These are phyloP conservation scores for Temnothorax unifasciatus DNA, from an alignment of 2,888 invertebrate species.

Conservation along the genomic window DNA sequence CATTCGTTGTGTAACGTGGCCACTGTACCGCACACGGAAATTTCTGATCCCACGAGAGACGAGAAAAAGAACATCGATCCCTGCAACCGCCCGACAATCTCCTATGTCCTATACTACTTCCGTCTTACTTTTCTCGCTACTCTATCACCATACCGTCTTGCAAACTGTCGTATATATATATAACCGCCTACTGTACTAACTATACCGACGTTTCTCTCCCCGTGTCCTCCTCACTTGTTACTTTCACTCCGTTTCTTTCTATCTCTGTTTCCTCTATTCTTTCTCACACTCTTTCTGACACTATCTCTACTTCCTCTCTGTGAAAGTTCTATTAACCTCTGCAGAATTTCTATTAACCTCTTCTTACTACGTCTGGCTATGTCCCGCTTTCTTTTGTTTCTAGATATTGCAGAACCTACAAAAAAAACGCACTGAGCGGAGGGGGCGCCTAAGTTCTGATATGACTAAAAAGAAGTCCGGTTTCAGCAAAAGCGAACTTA, in stretches of 20 bases:
- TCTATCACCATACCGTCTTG: slow-evolving; percentile 37
- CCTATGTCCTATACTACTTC: slow-evolving; percentile 65
- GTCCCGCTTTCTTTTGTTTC: slow-evolving; percentile 93
- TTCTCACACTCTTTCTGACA: slow-evolving; percentile 20
- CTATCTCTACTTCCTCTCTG: slow-evolving; percentile 64
- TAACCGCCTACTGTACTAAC: slow-evolving; percentile 24
- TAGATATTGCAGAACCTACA: slow-evolving; percentile 99
- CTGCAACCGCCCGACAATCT: slow-evolving; percentile 45
- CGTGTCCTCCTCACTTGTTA: slow-evolving; percentile 35
- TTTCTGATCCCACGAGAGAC: slow-evolving; percentile 49
- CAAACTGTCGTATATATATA: slow-evolving; percentile 48
- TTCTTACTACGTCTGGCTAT: slow-evolving; percentile 92
- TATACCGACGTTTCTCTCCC: slow-evolving; percentile 35
- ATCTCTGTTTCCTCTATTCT: slow-evolving; percentile 23
- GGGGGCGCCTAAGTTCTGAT: slow-evolving; percentile 98
- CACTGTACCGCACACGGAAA: slow-evolving; percentile 38
- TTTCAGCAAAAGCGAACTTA: slow-evolving; percentile 98
- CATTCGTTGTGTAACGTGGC: slow-evolving; percentile 45
- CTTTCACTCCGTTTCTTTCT: slow-evolving; percentile 51
- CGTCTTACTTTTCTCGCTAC: slow-evolving; percentile 45
- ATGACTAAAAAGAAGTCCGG: slow-evolving; percentile 95
- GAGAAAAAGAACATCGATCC: slow-evolving; percentile 58
- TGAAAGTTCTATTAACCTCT: slow-evolving; percentile 82
- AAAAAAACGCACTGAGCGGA: slow-evolving; percentile 99
- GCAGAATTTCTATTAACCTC: slow-evolving; percentile 83